phyloP scores from a whole-genome alignment of 2,888 invertebrate species.

The Clunio marinus region DNA sequence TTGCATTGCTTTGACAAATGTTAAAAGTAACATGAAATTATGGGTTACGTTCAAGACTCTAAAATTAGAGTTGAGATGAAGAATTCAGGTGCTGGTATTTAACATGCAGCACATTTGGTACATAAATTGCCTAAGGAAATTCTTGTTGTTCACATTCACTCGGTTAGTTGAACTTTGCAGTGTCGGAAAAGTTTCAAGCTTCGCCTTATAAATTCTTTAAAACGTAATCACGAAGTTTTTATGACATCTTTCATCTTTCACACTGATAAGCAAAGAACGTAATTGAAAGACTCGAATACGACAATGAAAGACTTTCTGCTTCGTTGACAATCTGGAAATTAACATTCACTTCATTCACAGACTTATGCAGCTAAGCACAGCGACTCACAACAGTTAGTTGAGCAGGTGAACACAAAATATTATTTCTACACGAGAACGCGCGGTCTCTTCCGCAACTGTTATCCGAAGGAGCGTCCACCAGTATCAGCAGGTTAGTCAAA shows the following conservation, averaged over 20 bases:
- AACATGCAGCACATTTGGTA: too few relatives aligned
- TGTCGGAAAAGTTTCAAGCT: too few relatives aligned
- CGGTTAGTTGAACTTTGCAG: too few relatives aligned
- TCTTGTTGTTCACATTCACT: too few relatives aligned
- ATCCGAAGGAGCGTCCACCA: constrained; percentile 85
- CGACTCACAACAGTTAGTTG: constrained; percentile 65
- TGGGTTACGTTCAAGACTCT: background rate
- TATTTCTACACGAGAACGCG: constrained; percentile 88
- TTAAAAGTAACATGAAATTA: constrained; percentile 7
- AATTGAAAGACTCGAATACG: constrained; percentile 6
- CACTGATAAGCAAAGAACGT: constrained; percentile 1
- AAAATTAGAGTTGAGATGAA: too few relatives aligned
- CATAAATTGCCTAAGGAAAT: too few relatives aligned
- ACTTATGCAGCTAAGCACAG: constrained; percentile 67
- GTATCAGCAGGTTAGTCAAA: constrained; percentile 58
- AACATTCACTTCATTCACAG: constrained; percentile 56
- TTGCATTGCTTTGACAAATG: background rate
- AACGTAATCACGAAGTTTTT: too few relatives aligned
- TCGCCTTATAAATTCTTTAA: too few relatives aligned
- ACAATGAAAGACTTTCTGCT: constrained; percentile 18
- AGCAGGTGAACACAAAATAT: constrained; percentile 78
- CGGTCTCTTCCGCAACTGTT: constrained; percentile 90
- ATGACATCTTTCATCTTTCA: too few relatives aligned
- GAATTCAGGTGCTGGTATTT: too few relatives aligned
- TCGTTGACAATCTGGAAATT: background rate